These are phyloP conservation scores for Apteryx owenii DNA, from an alignment of 2,113 vertebrate species.

Conservation along the genomic window DNA sequence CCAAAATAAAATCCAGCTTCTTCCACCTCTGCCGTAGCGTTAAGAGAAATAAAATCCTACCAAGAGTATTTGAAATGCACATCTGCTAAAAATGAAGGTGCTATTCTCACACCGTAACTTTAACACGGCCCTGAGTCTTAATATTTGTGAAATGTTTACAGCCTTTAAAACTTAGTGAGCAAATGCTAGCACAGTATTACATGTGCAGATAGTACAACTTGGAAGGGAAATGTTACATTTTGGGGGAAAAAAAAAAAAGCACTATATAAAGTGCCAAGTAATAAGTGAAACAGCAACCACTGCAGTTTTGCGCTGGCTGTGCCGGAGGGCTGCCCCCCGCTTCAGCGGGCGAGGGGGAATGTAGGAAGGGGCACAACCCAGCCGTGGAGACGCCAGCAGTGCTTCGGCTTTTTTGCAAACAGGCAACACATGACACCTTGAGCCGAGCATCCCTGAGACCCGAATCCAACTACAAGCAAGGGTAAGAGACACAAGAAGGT, in stretches of 20 bases:
- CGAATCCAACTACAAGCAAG: neutral
- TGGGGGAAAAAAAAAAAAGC: neutral
- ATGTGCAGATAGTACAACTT: neutral
- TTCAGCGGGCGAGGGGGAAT: no score
- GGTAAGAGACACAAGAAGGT: neutral
- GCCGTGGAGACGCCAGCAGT: no score
- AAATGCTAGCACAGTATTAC: neutral
- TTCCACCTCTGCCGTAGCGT: neutral
- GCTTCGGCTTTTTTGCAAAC: neutral
- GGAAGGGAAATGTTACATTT: neutral
- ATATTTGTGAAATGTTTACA: neutral
- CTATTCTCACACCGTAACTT: neutral
- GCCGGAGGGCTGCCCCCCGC: no score
- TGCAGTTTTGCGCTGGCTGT: neutral
- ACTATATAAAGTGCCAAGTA: neutral
- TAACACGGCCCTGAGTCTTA: neutral
- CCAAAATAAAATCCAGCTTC: neutral
- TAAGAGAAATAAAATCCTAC: neutral
- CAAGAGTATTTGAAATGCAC: neutral
- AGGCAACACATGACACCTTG: fast-evolving
- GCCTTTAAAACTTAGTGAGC: neutral
- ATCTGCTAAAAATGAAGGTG: neutral
- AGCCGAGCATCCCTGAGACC: fast-evolving
- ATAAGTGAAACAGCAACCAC: neutral
- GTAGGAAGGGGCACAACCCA: neutral